phyloP scores from a whole-genome alignment of 2,797 vertebrate genomes.

The Peromyscus aztecus region DNA sequence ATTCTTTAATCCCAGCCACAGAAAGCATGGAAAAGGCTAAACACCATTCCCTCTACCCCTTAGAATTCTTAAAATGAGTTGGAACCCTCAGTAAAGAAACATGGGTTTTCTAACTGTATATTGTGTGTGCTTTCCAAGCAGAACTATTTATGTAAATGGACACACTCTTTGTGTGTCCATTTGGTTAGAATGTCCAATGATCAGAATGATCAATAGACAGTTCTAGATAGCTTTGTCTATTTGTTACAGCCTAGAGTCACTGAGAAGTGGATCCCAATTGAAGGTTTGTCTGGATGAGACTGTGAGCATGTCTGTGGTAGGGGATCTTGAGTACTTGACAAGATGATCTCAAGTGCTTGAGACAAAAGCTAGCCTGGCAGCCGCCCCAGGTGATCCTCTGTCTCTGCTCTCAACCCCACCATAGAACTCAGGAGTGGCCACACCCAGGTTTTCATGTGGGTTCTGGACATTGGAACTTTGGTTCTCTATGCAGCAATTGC shows the following conservation, averaged over 20 bases:
- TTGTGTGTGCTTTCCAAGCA: not conserved
- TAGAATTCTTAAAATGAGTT: not conserved
- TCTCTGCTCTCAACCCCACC: not conserved
- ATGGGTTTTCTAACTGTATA: not conserved
- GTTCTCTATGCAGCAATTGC: not conserved
- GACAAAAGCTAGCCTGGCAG: not conserved
- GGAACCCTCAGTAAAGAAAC: not conserved
- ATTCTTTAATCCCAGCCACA: not conserved
- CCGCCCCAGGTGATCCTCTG: not conserved
- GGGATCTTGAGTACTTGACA: not conserved
- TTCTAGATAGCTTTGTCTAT: not conserved
- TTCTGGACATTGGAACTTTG: not conserved
- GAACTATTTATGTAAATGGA: too few species aligned
- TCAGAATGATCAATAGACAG: not conserved
- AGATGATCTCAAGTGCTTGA: too few species aligned
- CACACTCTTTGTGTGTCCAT: not conserved
- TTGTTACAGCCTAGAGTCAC: not conserved
- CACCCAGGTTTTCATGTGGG: too few species aligned
- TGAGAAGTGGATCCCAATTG: not conserved
- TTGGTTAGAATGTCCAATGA: not conserved
- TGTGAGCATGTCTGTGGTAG: not conserved
- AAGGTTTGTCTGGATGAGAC: not conserved
- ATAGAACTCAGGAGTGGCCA: too few species aligned
- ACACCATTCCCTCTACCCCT: not conserved
- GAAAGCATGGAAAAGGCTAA: not conserved